Evolutionary conservation across 2,113 vertebrate species (phyloP), one percentile per base, ranked within the genome.

Genomic region (Riparia riparia): DNA sequence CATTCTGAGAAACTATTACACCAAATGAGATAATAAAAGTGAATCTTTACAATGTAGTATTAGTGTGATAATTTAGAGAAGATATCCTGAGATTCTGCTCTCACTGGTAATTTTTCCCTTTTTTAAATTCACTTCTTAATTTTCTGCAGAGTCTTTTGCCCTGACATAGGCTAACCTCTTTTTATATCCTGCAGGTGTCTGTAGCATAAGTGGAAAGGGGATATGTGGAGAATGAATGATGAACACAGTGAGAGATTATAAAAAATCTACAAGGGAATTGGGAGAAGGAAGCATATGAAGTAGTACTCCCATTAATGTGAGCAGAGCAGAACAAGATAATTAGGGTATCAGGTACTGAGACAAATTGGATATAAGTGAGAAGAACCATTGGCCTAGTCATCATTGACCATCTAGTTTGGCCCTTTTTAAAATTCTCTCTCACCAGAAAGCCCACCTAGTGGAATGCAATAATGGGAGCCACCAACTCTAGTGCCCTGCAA

Each of bases 71-170:
- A 93, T 82, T 69, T 94, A 94, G 70, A 82, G 58, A 77, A 68
- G 56, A 66, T 50, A 74, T 22, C 7, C 32, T 41, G 60, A 71
- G 51, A 86, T 78, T 94, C 61, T 79, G 74, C 69, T 78, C 39
- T 86, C 21, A 7, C 44, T 94, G 76, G 34, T 32, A 24, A 82
- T 84, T 88, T 79, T 76, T 34, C 10, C 47, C 24, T 28, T 69
- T 92, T 49, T 54, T 28, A 49, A 49, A 93, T 58, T 93, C 47
- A 39, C 11, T 65, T 88, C 68, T 77, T 85, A 54, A 4, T 95
- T 94, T 95, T 86, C 83, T 86, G 79, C 34, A 45, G 65, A 76
- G 54, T 44, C 31, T 81, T 87, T 90, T 94, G 68, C 68, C 47
- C 44, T 95, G 86, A 80, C 79, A 88, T 7, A 44, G n/a, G 17